A percentile compares a stretch with the other conserved stretches of the same genome.
These are phyloP conservation scores for Amphilophus citrinellus DNA, from an alignment of 2,113 vertebrate species.

Conservation along the genomic window DNA sequence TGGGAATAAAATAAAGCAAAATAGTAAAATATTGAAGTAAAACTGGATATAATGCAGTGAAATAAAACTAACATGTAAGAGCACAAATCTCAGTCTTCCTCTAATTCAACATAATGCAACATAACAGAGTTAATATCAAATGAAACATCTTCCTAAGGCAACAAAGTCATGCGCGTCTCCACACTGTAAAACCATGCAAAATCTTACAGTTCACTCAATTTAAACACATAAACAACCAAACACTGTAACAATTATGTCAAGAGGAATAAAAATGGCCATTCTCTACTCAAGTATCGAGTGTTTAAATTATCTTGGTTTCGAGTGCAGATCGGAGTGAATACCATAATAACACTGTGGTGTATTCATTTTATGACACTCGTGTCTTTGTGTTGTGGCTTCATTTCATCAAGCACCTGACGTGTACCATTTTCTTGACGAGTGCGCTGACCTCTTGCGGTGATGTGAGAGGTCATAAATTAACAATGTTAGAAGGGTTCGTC, in stretches of 20 bases:
- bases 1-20: neutral
- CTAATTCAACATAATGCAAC: neutral
- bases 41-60: neutral
- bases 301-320: neutral
- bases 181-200: neutral
- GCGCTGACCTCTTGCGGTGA: neutral
- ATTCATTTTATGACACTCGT: neutral
- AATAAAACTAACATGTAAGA: neutral
- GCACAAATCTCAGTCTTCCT: neutral
- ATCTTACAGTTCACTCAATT: neutral
- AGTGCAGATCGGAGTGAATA: neutral
- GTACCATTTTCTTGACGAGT: neutral
- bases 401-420: neutral
- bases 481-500: neutral
- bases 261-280: neutral
- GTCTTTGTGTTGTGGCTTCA: neutral
- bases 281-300: neutral
- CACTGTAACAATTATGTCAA: neutral
- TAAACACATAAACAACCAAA: neutral
- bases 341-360: accelerated
- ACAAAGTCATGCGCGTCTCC: neutral
- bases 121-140: neutral
- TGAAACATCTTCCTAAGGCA: neutral
- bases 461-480: neutral
- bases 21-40: neutral